A percentile compares a stretch with the other conserved stretches of the same genome.
Conservation (phyloP, 2,888 invertebrate species). For the Pachycephus smyrnensis region DNA sequence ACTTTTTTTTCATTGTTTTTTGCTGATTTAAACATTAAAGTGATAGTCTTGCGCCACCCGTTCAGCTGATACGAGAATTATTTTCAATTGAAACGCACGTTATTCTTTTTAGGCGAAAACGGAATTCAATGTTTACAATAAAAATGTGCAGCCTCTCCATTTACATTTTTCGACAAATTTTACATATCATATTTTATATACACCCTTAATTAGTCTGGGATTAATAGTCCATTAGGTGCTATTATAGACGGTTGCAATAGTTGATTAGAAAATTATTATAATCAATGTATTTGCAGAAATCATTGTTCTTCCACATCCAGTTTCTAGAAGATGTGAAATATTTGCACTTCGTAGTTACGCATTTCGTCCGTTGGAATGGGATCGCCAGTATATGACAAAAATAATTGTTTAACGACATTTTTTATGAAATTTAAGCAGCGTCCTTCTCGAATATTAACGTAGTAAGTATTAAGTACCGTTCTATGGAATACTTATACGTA, state of each 20-base stretch:
- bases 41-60: not conserved
- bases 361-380: not conserved
- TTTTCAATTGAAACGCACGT: not conserved
- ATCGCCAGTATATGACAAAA: not conserved
- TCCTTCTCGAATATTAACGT: not conserved
- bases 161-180: not conserved
- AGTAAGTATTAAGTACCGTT: not conserved
- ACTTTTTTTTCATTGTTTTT: not conserved
- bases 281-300: not conserved
- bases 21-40: not conserved
- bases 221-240: not conserved
- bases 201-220: not conserved
- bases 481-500: not conserved
- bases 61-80: not conserved
- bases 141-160: not conserved
- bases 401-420: not conserved
- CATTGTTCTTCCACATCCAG: not conserved
- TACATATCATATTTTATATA: not conserved
- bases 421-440: not conserved
- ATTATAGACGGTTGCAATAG: not conserved
- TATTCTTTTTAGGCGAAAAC: not conserved
- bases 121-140: not conserved
- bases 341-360: not conserved
- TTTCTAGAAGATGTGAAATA: not conserved
- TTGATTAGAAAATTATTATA: too few species aligned